Percentiles rank a stretch among this genome's conserved stretches.
Conservation (phyloP, 2,113 vertebrate species). For the Sorex fumeus region DNA sequence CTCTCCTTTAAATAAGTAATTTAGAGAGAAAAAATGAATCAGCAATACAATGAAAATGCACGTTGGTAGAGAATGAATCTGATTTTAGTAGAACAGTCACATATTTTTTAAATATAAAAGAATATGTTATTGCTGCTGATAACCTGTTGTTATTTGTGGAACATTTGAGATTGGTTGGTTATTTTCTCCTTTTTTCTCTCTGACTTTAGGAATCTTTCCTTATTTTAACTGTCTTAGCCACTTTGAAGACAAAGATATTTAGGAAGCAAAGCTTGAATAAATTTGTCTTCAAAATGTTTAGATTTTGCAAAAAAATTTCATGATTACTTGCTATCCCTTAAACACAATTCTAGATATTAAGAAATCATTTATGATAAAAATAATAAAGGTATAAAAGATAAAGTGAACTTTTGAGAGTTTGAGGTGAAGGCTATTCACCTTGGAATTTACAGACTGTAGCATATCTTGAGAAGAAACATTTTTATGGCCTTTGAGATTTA, state of each 20-base stretch:
- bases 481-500: constrained; percentile 71
- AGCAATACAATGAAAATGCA: not conserved
- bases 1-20: not conserved
- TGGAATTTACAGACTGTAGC: constrained; percentile 44
- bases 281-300: not conserved
- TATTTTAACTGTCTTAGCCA: not conserved
- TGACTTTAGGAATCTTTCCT: not conserved
- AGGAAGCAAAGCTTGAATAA: not conserved
- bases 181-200: not conserved
- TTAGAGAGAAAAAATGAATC: not conserved
- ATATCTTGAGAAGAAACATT: constrained; percentile 32
- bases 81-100: constrained; percentile 16
- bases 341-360: not conserved
- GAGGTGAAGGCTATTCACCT: not conserved
- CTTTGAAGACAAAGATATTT: not conserved
- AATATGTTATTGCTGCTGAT: not conserved
- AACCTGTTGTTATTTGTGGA: not conserved
- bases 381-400: not conserved
- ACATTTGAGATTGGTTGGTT: not conserved
- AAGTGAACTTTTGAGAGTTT: constrained; percentile 61
- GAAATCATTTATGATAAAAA: constrained; percentile 63
- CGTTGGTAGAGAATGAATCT: not conserved
- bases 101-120: not conserved
- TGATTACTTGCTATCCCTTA: not conserved
- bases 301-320: constrained; percentile 26